These are phyloP conservation scores for Parazoanthus swiftii DNA, from an alignment of 92 coral and sea anemone genomes.

Conservation along the genomic window DNA sequence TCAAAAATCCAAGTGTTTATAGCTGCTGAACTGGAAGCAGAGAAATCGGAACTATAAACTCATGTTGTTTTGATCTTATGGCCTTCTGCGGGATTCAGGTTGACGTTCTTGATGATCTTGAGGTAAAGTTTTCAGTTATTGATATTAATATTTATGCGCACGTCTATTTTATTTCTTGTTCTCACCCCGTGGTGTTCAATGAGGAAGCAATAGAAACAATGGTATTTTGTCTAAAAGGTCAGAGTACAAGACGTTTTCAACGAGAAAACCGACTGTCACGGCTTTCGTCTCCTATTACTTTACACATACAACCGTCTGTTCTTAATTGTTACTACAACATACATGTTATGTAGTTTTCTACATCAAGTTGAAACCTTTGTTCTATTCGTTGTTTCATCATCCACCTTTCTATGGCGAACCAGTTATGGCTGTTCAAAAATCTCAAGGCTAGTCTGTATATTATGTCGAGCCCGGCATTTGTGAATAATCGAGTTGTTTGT, in stretches of 20 bases:
- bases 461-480: background rate
- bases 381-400: background rate
- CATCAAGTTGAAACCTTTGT: background rate
- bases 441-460: background rate
- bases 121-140: background rate
- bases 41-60: background rate
- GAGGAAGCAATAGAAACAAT: background rate
- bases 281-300: background rate
- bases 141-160: background rate
- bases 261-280: background rate
- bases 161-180: background rate
- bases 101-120: slow-evolving; percentile 2
- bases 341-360: background rate
- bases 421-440: background rate
- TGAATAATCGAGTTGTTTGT: background rate
- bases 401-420: background rate
- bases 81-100: slow-evolving; percentile 25
- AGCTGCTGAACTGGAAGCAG: background rate
- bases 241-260: background rate
- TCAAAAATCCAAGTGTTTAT: background rate
- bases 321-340: background rate
- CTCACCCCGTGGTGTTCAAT: background rate
- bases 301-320: background rate
- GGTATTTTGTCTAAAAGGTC: background rate
- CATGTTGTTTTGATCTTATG: background rate